Evolutionary conservation across 2,113 vertebrate species (phyloP), one percentile per base, ranked within the genome.

Genomic region (Toxotes chatareus): DNA sequence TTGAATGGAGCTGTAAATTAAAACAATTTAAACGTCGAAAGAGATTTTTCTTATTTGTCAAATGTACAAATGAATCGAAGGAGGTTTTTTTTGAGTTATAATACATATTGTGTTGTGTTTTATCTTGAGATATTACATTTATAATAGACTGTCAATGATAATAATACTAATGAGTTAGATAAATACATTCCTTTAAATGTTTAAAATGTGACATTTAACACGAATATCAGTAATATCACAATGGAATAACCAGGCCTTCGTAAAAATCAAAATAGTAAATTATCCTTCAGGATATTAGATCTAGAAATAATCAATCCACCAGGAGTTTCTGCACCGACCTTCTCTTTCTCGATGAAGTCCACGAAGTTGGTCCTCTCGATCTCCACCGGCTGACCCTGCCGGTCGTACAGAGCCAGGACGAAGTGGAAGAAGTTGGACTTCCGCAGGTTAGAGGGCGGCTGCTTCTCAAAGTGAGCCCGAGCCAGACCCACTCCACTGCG

Each of bases 341-440:
- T 99, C 80, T 99, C 98, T 87, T 99, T 99, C 94, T 99, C 98
- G 91, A 99, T 97, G 94, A 99, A 99, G 79, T 96, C 98, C 89
- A 99, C 94, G 91, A 99, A 99, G 82, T 96, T 97, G 62, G 97
- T 99, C 93, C 98, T 96, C 94, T 99, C 98, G 83, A 99, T 98
- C 94, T 99, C 98, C 96, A 99, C 98, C 47, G 98, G 98, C 93
- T 99, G 98, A 82, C 98, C 98, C 95, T 99, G 98, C 67, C 98
- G 96, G 96, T 99, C 98, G 90, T 99, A 99, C 69, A 99, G 94
- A 74, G 98, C 98, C 95, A 99, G 93, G 86, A 99, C 98, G 94
- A 99, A 99, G 96, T 99, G 98, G 96, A 99, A 99, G 95, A 99
- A 99, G 97, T 99, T 99, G 96, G 98, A 99, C 93, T 99, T 99